A percentile compares a stretch with the other conserved stretches of the same genome.
Evolutionary conservation across 92 coral and sea anemone genomes (phyloP).

Genomic region (Meandrina meandrites): DNA sequence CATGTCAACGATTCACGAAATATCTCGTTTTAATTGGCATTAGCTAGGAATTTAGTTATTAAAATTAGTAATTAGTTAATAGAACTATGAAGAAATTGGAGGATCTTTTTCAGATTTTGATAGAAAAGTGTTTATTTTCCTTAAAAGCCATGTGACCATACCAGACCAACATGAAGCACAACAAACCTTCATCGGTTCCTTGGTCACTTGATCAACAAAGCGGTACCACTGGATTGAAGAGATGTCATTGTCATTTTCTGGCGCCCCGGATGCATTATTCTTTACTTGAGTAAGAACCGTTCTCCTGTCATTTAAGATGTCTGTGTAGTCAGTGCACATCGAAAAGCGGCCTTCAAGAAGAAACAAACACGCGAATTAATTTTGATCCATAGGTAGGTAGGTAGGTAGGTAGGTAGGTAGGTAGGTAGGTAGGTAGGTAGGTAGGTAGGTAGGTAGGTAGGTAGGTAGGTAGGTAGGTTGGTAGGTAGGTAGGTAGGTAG

Average conservation of each 20-base stretch:
- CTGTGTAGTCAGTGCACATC: slow-evolving; percentile 38
- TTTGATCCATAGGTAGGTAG: too few species aligned
- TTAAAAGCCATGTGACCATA: too few species aligned
- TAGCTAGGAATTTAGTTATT: background rate
- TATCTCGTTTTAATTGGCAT: background rate
- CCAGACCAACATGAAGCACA: too few species aligned
- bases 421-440: background rate
- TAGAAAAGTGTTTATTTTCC: too few species aligned
- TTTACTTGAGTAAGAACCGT: background rate
- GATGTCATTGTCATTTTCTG: slow-evolving; percentile 18
- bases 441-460: too few species aligned
- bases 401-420: background rate
- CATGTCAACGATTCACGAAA: background rate
- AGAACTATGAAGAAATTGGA: too few species aligned
- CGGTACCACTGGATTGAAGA: slow-evolving; percentile 20
- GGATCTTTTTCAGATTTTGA: too few species aligned
- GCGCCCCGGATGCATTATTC: background rate
- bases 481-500: too few species aligned
- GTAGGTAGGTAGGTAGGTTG: too few species aligned
- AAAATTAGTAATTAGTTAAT: background rate
- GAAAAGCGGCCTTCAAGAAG: background rate
- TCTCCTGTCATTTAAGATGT: slow-evolving; percentile 3
- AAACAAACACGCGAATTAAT: background rate
- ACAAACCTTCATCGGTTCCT: slow-evolving; percentile 19
- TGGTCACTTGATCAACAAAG: slow-evolving; percentile 12